Evolutionary conservation across 2,888 invertebrate species (phyloP).

Genomic region (Steinernema hermaphroditum): DNA sequence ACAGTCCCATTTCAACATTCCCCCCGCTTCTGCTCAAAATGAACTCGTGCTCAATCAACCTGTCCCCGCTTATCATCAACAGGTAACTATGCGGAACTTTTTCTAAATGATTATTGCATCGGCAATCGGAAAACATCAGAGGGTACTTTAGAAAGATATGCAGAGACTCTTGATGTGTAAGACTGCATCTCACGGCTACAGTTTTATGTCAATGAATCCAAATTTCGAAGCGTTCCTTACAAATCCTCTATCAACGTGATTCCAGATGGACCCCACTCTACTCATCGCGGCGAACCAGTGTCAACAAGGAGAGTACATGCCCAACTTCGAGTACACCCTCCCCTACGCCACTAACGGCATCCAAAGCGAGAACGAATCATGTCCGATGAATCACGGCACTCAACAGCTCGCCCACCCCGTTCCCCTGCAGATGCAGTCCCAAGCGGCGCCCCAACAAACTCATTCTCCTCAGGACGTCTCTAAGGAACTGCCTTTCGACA

Average conservation of each 20-base stretch:
- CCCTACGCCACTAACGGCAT: constrained; percentile 1
- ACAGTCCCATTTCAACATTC: constrained; percentile 23
- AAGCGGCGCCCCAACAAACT: not conserved
- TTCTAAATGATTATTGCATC: no score
- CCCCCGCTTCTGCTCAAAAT: constrained; percentile 22
- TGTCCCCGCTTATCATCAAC: constrained; percentile 11
- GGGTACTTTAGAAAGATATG: no score
- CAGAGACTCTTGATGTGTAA: no score
- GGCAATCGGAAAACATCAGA: no score
- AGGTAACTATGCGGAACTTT: not conserved
- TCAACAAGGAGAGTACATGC: constrained; percentile 43
- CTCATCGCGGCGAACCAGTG: constrained; percentile 42
- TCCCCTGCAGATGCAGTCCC: not conserved
- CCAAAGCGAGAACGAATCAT: constrained; percentile 5
- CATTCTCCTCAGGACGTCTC: not conserved
- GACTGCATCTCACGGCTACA: no score
- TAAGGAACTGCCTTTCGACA: not conserved
- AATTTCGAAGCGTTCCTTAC: no score
- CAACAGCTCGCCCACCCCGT: constrained; percentile 13
- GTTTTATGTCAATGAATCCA: no score
- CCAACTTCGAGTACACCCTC: constrained; percentile 50
- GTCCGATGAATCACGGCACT: not conserved
- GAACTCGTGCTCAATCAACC: constrained; percentile 16
- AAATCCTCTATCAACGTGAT: not conserved
- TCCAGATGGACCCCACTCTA: constrained; percentile 49